Evolutionary conservation across 2,888 invertebrate species (phyloP), one percentile per base, ranked within the genome.

Genomic region (Chymomyza caudatula): DNA sequence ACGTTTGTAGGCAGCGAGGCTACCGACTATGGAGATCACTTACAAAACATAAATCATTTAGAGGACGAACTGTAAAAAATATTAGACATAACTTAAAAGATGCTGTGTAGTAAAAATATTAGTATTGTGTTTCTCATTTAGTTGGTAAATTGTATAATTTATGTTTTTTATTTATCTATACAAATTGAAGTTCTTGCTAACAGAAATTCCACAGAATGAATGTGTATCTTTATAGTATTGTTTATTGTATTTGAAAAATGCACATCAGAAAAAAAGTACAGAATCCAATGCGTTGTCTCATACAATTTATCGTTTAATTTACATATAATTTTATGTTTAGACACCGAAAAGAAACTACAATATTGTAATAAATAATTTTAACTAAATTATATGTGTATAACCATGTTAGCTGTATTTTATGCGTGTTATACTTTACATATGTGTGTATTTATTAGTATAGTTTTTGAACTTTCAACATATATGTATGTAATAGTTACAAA

Each of bases 1-100:
- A 93, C 94, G 59, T 98, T 98, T 91, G 98, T 98, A 3, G 97
- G 98, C 60, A 96, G 96, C 87, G 97, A 98, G 91, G 97, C 95
- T 4, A 96, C 97, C 0, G 96, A 96, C 91, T 96, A 95, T 90
- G 97, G 96, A 13, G 94, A 95, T 87, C 96, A 96, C 89, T 91
- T 96, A 67, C 93, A 95, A 78, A 95, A 95, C 73, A 94, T 96
- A 60, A 94, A 95, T 85, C 95, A 95, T 85, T 95, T 96, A 81
- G 91, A 93, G 63, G 97, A 97, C 87, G 97, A 97, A 89, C 93
- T 97, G 74, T 96, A 92, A 92, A 61, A 20, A 47, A 1, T 37
- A 37, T 11, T 37, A 11, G 29, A 8, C 29, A 55, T 65, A 58
- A 61, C 58, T 63, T 72, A 72, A 63, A 66, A 67, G 29, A 54